Base-by-base conservation (phyloP, 2,113 vertebrate genomes). In the Crypturellus undulatus region DNA sequence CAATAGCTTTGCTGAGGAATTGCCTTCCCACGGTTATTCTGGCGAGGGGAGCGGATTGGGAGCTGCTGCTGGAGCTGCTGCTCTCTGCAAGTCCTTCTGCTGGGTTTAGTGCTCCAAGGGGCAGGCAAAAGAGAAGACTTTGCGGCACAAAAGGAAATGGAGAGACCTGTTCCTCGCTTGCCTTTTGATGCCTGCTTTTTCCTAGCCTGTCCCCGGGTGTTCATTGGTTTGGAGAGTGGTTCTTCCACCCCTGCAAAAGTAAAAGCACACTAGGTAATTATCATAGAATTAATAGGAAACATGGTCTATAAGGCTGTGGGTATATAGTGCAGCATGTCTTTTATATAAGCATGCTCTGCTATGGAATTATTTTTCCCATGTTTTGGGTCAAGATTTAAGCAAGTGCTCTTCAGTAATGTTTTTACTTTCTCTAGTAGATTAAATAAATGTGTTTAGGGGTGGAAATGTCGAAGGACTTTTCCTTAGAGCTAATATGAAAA, bases 351-450 rank as follows among this genome's bases (percentile, higher is more conserved):
- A 0, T 6, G 28, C 12, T 2, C 0, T 26, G 71, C 7, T 14
- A 0, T 4, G 7, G 11, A 22, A 13, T 3, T 26, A 25, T 19
- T 72, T 30, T 15, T n/a, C 56, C 21, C 3, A 0, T 4, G 32
- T 1, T 59, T 60, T 5, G 36, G 34, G 42, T 11, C 42, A 70
- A 78, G 40, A 32, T 67, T 84, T 63, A 38, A 68, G 42, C 65
- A 49, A 58, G 7, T 11, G 5, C 9, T 28, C 28, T 43, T 25
- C 43, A 34, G 0, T 11, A 26, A 36, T 2, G 3, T 38, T 56
- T 84, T 42, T 7, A 12, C 13, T 16, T 83, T 73, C 59, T 71
- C 2, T 2, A 34, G 30, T 14, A 18, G 65, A 40, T 86, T 17
- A 51, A 62, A 47, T 68, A 34, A 58, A 32, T 6, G 19, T 65